Conservation (phyloP, 2,797 vertebrate genomes). For the Discoglossus pictus region DNA sequence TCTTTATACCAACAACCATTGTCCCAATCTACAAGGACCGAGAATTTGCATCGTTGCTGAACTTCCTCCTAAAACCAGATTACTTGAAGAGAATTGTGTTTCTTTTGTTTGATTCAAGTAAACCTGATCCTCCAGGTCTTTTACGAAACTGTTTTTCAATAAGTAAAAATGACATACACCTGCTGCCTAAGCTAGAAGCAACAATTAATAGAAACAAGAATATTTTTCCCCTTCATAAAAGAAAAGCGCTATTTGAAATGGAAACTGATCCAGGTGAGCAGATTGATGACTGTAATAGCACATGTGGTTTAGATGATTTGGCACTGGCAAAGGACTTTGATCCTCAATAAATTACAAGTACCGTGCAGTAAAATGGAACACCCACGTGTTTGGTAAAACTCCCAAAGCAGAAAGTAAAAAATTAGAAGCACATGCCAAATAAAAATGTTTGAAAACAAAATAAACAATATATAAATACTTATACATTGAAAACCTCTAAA, state of each 20-base stretch:
- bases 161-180: neutral
- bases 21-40: constrained; percentile 36
- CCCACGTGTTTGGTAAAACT: too few species aligned
- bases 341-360: too few species aligned
- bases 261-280: constrained; percentile 24
- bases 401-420: too few species aligned
- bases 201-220: neutral
- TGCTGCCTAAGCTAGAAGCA: constrained; percentile 28
- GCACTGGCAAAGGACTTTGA: too few species aligned
- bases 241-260: constrained; percentile 8
- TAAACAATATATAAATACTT: too few species aligned
- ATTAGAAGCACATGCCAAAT: too few species aligned
- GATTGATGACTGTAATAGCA: neutral
- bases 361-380: too few species aligned
- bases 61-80: constrained; percentile 26
- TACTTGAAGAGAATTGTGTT: constrained; percentile 39
- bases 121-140: neutral
- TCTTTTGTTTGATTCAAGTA: constrained; percentile 35
- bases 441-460: too few species aligned
- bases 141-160: constrained; percentile 30
- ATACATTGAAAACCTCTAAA: too few species aligned
- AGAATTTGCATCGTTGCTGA: neutral
- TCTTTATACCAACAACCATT: constrained; percentile 43
- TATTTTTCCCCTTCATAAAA: neutral
- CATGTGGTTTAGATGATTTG: too few species aligned